phyloP scores from a whole-genome alignment of 2,797 vertebrate species.

The Trachops cirrhosus region DNA sequence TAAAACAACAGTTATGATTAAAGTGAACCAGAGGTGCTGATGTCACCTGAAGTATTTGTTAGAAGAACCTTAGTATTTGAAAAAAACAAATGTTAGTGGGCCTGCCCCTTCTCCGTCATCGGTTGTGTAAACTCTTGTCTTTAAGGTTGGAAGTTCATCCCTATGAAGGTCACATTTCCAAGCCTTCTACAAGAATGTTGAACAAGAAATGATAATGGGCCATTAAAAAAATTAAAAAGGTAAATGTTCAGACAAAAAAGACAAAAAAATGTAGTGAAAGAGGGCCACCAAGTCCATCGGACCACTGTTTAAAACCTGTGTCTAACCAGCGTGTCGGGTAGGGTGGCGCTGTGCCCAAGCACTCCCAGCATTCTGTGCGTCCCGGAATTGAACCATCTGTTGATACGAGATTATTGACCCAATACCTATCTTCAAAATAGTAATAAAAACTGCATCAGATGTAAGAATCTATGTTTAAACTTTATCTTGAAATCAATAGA shows the following conservation, averaged over 20 bases:
- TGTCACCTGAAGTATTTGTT: not conserved
- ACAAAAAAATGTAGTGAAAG: not conserved
- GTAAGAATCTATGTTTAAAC: conserved; percentile 66
- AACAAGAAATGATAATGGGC: not conserved
- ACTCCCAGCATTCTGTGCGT: not conserved
- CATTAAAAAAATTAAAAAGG: conserved; percentile 20
- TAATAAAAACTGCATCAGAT: conserved; percentile 65
- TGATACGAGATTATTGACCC: conserved; percentile 61
- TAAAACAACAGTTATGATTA: not conserved
- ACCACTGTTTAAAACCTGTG: not conserved
- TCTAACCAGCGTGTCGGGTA: not conserved
- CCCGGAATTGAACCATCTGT: conserved; percentile 38
- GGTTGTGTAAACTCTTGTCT: not conserved
- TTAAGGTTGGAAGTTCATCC: not conserved
- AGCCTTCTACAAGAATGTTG: not conserved
- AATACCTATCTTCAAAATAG: conserved; percentile 62
- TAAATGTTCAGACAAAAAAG: not conserved
- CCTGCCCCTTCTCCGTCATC: not conserved
- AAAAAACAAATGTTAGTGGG: not conserved
- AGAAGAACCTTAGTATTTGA: not conserved
- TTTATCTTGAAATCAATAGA: conserved; percentile 63
- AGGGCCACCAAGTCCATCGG: not conserved
- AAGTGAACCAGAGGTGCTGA: not conserved
- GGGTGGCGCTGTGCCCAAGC: not conserved
- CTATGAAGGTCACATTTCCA: not conserved